Conservation (phyloP, 2,113 vertebrate species). For the Cyanocitta stelleri region DNA sequence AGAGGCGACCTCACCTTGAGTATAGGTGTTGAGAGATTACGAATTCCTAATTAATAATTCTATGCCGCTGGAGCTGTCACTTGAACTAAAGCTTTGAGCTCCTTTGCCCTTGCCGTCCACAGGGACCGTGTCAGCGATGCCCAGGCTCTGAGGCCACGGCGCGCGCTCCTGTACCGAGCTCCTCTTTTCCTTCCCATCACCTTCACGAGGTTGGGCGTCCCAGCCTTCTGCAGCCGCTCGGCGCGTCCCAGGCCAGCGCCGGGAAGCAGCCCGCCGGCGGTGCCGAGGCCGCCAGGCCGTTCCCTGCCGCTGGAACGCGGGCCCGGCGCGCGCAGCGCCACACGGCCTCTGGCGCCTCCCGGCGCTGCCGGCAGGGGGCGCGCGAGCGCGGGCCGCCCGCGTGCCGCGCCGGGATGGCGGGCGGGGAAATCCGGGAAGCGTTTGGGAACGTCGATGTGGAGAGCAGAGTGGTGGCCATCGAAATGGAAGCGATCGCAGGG, state of each 20-base stretch:
- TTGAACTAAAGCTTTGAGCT: background rate
- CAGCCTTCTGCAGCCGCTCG: background rate
- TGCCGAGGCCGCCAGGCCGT: background rate
- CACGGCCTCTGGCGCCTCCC: background rate
- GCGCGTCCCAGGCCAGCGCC: background rate
- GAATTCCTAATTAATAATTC: background rate
- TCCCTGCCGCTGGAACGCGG: background rate
- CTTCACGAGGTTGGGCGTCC: too few relatives aligned
- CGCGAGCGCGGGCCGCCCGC: background rate
- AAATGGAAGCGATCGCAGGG: background rate
- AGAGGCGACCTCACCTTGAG: background rate
- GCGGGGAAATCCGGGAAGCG: rapidly evolving
- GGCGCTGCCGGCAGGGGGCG: background rate
- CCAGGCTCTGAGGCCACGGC: too few relatives aligned
- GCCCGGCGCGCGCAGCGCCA: background rate
- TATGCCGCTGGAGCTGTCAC: background rate
- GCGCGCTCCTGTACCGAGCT: background rate
- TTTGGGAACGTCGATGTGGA: rapidly evolving
- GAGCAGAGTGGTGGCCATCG: background rate
- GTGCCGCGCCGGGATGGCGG: background rate
- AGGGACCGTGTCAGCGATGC: background rate
- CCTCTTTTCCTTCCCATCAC: background rate
- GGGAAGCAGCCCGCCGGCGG: background rate
- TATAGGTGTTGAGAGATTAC: background rate
- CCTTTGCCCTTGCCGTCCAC: background rate